Percentiles rank a stretch among this genome's conserved stretches.
phyloP scores from a whole-genome alignment of 2,113 vertebrate species.

The Mungos mungo region DNA sequence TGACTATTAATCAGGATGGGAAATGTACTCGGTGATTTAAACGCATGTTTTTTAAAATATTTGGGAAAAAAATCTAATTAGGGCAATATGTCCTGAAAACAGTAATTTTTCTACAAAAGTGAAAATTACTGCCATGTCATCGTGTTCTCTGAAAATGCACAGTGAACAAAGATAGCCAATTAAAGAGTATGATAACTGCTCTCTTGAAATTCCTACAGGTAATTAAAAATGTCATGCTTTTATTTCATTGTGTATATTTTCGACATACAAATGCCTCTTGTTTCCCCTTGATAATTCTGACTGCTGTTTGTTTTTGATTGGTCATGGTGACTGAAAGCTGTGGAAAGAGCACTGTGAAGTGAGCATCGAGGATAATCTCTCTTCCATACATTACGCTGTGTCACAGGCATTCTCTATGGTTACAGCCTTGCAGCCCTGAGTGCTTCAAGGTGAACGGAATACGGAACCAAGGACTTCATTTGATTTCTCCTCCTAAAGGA shows the following conservation, averaged over 20 bases:
- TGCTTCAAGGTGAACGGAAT: neutral
- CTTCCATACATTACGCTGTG: neutral
- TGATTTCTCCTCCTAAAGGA: neutral
- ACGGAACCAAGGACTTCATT: neutral
- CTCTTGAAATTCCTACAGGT: conserved; percentile 38
- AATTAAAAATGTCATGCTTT: conserved; percentile 53
- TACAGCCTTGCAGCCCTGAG: neutral
- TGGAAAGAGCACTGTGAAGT: neutral
- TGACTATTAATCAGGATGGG: conserved; percentile 70
- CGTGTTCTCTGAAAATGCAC: conserved; percentile 31
- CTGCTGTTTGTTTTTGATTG: neutral
- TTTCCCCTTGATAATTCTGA: neutral
- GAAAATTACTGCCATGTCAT: conserved; percentile 5
- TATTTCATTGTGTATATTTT: neutral
- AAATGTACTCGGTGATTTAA: conserved; percentile 64
- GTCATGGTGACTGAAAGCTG: neutral
- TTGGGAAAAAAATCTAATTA: conserved; percentile 12
- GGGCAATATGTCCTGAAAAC: conserved; percentile 4
- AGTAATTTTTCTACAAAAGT: neutral
- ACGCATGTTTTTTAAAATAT: conserved; percentile 48
- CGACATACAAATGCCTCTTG: neutral
- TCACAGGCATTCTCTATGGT: neutral
- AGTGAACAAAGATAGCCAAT: conserved; percentile 28
- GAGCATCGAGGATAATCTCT: neutral
- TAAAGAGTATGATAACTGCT: neutral